Evolutionary conservation across 2,888 invertebrate species (phyloP).

Genomic region (Strigamia maritima): DNA sequence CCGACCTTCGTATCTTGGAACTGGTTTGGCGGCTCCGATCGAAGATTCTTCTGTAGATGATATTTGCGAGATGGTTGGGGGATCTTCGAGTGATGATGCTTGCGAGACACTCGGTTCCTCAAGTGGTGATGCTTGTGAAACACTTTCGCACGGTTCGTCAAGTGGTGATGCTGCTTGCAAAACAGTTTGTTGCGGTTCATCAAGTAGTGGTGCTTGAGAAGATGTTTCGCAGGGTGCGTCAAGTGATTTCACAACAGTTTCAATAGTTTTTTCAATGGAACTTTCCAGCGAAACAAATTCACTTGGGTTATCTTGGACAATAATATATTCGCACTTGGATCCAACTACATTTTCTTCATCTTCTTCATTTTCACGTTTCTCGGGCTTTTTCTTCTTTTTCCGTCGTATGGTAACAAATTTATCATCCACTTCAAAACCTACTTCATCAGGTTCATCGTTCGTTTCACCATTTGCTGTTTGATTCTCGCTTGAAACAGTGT

Average conservation of each 20-base stretch:
- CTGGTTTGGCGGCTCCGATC: neutral
- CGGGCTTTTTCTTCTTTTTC: neutral
- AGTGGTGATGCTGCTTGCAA: neutral
- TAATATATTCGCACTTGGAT: too few species aligned
- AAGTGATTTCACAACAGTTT: neutral
- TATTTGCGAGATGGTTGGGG: neutral
- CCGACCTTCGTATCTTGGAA: constrained; percentile 31
- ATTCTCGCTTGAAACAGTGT: too few species aligned
- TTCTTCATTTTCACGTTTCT: neutral
- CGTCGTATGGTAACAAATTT: neutral
- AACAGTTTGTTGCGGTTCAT: too few species aligned
- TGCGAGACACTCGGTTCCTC: neutral
- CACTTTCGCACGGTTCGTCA: neutral
- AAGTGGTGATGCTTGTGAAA: neutral
- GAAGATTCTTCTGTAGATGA: neutral
- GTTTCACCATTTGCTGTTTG: too few species aligned
- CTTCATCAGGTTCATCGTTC: neutral
- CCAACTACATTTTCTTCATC: too few species aligned
- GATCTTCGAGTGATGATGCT: neutral
- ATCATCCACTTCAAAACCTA: neutral
- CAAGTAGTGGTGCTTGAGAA: neutral
- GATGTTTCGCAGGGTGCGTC: neutral
- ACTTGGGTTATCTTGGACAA: neutral
- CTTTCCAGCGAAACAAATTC: neutral
- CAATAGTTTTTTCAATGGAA: neutral